A percentile compares a stretch with the other conserved stretches of the same genome.
phyloP scores from a whole-genome alignment of 2,797 vertebrate genomes.

The Pipistrellus pygmaeus region DNA sequence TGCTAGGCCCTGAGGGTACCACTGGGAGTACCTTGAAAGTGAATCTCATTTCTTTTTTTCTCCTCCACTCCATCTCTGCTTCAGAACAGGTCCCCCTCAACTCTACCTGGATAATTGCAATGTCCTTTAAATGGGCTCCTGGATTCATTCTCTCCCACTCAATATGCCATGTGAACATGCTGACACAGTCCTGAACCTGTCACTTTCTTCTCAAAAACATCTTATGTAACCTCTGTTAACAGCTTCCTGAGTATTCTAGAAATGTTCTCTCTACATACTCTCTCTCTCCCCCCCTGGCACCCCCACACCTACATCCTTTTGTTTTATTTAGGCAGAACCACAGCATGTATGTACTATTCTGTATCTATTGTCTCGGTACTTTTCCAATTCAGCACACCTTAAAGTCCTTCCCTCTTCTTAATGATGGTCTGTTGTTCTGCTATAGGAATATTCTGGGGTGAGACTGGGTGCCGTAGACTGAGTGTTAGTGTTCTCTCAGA shows the following conservation, averaged over 20 bases:
- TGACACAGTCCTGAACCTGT: neutral
- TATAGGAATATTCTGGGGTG: neutral
- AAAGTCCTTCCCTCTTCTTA: neutral
- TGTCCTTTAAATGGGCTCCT: neutral
- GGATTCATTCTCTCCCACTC: neutral
- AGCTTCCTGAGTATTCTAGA: neutral
- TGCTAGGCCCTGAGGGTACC: neutral
- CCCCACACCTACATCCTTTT: neutral
- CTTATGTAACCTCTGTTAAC: slow-evolving; percentile 42
- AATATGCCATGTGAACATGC: neutral
- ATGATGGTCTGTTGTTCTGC: neutral
- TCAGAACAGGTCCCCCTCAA: neutral
- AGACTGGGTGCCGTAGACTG: neutral
- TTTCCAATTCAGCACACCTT: neutral
- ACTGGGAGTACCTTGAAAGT: neutral
- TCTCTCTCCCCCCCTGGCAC: rapidly evolving
- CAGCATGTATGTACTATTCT: too few species aligned
- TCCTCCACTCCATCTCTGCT: neutral
- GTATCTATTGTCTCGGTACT: neutral
- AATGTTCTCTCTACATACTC: neutral
- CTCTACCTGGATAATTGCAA: neutral
- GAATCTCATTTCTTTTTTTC: neutral
- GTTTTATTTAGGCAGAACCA: neutral
- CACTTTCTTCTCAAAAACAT: slow-evolving; percentile 56
- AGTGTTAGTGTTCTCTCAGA: neutral